Evolutionary conservation across 2,113 vertebrate species (phyloP).

Genomic region (Myocastor coypus): DNA sequence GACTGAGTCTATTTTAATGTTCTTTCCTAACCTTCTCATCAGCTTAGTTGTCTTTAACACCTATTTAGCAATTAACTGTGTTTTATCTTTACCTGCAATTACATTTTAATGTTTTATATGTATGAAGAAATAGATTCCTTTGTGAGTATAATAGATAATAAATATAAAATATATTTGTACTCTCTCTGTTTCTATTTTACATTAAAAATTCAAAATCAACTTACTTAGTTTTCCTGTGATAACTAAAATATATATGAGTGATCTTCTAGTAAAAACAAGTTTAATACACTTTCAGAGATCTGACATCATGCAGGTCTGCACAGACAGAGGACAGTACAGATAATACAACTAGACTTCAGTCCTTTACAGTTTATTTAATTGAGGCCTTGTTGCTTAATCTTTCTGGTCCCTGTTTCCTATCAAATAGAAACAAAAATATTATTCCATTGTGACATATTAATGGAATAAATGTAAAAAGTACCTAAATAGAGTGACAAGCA

Average conservation of each 20-base stretch:
- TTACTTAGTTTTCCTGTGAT: not conserved
- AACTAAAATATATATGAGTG: not conserved
- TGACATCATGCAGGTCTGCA: not conserved
- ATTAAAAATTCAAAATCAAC: not conserved
- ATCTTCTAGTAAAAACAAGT: constrained; percentile 22
- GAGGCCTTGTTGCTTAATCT: not conserved
- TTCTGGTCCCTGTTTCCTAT: not conserved
- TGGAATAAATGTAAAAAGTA: not conserved
- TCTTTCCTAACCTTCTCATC: not conserved
- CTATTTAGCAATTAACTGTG: not conserved
- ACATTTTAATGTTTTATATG: constrained; percentile 42
- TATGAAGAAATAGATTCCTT: not conserved
- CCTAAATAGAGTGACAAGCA: not conserved
- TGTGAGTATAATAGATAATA: not conserved
- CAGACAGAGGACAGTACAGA: not conserved
- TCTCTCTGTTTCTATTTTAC: not conserved
- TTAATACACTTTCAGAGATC: constrained; percentile 38
- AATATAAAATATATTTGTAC: not conserved
- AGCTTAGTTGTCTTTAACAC: not conserved
- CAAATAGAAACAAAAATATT: not conserved
- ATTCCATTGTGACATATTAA: constrained; percentile 44
- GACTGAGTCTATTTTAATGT: not conserved
- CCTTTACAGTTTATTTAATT: not conserved
- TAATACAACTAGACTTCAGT: not conserved
- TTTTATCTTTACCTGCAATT: not conserved